These are phyloP conservation scores for Harpegnathos saltator DNA, from an alignment of 1,140 invertebrate species.

Conservation along the genomic window DNA sequence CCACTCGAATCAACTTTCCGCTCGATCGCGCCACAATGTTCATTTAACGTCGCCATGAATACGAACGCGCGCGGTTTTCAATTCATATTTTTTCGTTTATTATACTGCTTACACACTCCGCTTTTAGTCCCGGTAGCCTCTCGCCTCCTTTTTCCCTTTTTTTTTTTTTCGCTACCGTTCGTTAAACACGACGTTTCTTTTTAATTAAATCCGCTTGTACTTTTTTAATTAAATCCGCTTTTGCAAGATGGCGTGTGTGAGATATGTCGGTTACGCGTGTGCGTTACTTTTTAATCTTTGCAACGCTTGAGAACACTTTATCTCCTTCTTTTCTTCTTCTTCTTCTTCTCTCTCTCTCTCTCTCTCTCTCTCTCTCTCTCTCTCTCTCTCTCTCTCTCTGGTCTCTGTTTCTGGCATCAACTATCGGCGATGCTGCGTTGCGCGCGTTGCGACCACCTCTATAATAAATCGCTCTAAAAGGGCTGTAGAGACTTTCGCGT, in stretches of 20 bases:
- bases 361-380: neutral
- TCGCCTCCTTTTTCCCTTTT: neutral
- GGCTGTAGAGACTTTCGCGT: conserved; percentile 49
- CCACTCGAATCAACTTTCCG: conserved; percentile 60
- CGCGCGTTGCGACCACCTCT: conserved; percentile 24
- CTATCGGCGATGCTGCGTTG: conserved; percentile 38
- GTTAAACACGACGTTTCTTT: conserved; percentile 58
- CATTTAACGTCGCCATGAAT: conserved; percentile 61
- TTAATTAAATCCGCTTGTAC: conserved; percentile 59
- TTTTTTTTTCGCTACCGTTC: conserved; percentile 38
- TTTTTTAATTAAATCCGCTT: conserved; percentile 62
- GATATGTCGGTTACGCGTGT: conserved; percentile 42
- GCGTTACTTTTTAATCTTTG: conserved; percentile 56
- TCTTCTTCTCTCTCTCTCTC: neutral
- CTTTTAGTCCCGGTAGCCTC: conserved; percentile 37
- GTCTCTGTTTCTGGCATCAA: conserved; percentile 27
- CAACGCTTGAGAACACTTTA: conserved; percentile 30
- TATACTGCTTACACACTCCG: conserved; percentile 55
- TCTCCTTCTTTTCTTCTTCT: conserved; percentile 1
- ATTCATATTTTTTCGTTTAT: conserved; percentile 60
- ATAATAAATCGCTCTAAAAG: conserved; percentile 62
- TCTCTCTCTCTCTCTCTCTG: neutral
- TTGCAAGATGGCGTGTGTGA: conserved; percentile 49
- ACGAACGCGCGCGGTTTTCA: conserved; percentile 44
- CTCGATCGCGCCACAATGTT: conserved; percentile 58